Evolutionary conservation across 2,113 vertebrate genomes (phyloP).

Genomic region (Zeus faber): DNA sequence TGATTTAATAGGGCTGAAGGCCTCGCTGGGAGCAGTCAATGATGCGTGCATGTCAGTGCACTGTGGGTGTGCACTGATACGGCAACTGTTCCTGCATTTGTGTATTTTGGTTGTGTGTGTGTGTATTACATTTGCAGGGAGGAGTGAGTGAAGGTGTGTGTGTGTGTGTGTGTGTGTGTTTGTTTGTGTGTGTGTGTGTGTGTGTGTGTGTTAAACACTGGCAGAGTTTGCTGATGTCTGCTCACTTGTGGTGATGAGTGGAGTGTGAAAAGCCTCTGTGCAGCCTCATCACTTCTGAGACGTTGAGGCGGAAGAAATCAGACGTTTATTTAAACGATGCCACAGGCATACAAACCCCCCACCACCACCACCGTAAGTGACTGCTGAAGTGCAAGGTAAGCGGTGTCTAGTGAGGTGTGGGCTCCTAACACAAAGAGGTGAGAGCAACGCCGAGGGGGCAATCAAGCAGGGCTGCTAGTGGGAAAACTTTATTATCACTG

Average conservation of each 20-base stretch:
- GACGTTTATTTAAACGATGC: slow-evolving; percentile 12
- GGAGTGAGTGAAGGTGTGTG: neutral
- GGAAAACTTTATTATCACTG: slow-evolving; percentile 1
- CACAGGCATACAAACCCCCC: neutral
- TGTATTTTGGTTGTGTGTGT: too few species aligned
- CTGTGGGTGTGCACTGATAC: neutral
- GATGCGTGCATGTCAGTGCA: slow-evolving; percentile 17
- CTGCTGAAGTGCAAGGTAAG: slow-evolving; percentile 6
- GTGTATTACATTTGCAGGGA: too few species aligned
- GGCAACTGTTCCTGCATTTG: too few species aligned
- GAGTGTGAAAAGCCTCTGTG: slow-evolving; percentile 3
- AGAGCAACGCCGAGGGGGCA: neutral
- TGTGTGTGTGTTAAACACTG: slow-evolving; percentile 7
- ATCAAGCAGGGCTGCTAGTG: neutral
- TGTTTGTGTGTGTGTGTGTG: neutral
- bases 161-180: slow-evolving; percentile 1
- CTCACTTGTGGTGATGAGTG: neutral
- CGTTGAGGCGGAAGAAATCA: neutral
- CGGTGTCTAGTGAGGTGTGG: neutral
- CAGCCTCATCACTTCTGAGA: slow-evolving; percentile 3
- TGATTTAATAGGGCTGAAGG: slow-evolving; percentile 16
- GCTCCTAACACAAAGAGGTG: too few species aligned
- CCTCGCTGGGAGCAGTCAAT: slow-evolving; percentile 14
- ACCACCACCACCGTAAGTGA: neutral
- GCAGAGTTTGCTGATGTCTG: slow-evolving; percentile 22